A percentile compares a stretch with the other conserved stretches of the same genome.
Evolutionary conservation across 2,113 vertebrate genomes (phyloP).

Genomic region (Phalacrocorax carbo): DNA sequence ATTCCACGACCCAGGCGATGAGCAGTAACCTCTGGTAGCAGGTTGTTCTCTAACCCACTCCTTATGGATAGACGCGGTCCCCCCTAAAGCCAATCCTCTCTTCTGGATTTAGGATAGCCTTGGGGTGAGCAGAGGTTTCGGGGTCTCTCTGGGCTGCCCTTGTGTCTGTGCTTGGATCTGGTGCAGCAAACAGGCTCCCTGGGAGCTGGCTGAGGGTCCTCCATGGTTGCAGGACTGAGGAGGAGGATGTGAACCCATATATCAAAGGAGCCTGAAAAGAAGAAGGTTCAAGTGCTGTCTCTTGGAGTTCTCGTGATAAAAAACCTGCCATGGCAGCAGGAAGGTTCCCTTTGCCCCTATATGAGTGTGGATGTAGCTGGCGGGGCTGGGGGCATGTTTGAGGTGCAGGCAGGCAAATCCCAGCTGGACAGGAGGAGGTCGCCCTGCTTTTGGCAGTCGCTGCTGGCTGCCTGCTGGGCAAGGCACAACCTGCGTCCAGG

Average conservation of each 20-base stretch:
- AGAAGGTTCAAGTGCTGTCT: not conserved
- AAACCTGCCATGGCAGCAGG: not conserved
- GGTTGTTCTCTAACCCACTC: not conserved
- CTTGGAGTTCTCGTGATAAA: not conserved
- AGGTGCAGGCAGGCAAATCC: not conserved
- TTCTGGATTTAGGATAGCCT: not conserved
- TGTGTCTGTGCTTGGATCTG: not conserved
- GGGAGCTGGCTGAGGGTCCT: not conserved
- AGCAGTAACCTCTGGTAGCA: not conserved
- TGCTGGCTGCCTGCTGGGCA: not conserved
- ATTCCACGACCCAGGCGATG: rapidly evolving
- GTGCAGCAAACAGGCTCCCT: not conserved
- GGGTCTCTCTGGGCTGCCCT: not conserved
- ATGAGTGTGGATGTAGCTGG: not conserved
- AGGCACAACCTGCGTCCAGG: not conserved
- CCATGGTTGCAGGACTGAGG: not conserved
- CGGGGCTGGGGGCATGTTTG: not conserved
- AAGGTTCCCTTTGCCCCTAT: not conserved
- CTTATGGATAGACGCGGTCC: not conserved
- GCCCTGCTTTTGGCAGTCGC: not conserved
- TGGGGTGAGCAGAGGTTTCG: not conserved
- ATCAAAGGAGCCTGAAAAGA: not conserved
- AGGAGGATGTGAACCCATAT: not conserved
- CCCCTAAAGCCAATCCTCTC: not conserved
- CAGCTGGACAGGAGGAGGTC: not conserved